These are phyloP conservation scores for Tringa solitaria DNA, from an alignment of 2,113 vertebrate species.

Conservation along the genomic window DNA sequence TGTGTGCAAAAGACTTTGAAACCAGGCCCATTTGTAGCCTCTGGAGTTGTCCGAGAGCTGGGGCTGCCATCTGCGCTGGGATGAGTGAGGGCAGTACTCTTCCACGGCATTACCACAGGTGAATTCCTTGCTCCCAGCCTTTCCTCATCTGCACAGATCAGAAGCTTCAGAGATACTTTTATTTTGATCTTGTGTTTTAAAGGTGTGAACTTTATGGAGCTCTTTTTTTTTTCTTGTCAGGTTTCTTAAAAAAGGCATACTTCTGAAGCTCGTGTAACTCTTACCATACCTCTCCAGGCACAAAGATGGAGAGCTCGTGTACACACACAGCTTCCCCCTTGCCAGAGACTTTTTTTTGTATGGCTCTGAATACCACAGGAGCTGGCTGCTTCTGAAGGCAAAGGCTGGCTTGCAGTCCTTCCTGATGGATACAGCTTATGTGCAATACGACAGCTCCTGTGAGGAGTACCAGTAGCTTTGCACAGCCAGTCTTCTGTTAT, in stretches of 20 bases:
- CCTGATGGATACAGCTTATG: not conserved
- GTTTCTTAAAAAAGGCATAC: not conserved
- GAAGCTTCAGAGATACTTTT: not conserved
- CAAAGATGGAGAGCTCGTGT: not conserved
- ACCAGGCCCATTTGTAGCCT: not conserved
- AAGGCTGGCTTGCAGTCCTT: not conserved
- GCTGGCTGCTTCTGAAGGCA: not conserved
- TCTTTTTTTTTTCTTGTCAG: not conserved
- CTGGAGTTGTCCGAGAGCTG: not conserved
- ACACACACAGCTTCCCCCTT: not conserved
- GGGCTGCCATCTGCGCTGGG: not conserved
- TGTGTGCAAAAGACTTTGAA: not conserved
- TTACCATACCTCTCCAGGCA: not conserved
- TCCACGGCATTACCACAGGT: fast-evolving
- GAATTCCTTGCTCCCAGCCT: not conserved
- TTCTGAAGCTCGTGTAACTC: not conserved
- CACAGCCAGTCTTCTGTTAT: not conserved
- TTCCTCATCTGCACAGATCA: not conserved
- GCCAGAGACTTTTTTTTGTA: not conserved
- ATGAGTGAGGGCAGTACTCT: not conserved
- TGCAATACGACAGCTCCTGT: not conserved
- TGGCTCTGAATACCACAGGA: not conserved
- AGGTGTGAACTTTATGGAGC: not conserved
- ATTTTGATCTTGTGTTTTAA: not conserved
- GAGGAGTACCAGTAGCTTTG: not conserved